Base-by-base conservation (phyloP, 2,888 invertebrate species). In the Pollenia griseotomentosa region DNA sequence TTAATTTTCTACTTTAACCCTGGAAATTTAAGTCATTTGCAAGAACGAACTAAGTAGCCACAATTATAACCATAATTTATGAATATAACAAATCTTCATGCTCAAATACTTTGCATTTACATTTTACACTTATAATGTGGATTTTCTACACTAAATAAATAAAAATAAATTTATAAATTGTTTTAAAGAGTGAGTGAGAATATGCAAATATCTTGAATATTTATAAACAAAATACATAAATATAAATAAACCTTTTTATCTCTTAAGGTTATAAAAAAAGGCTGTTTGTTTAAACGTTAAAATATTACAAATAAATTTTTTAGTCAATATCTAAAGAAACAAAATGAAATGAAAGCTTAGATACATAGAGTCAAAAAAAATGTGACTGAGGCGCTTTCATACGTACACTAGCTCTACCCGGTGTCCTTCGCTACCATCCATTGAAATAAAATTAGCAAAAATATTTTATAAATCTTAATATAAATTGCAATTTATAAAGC, bases 131-230 rank as follows among this genome's bases (percentile, higher is more conserved):
- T 7, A 44, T 19, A 65, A 46, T 65, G 3, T 44, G 7, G 44
- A 44, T 44, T 42, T 42, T 14, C 16, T 65, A 55, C 12, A 71
- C 53, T 55, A 70, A 70, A 70, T 71, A 71, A 70, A 70, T 70
- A 51, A 68, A 51, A 48, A 70, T 53, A 70, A 53, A 70, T 70
- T 51, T 51, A 70, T 70, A 70, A 53, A 70, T 70, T 51, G 40
- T 53, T 70, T 70, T 51, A 44, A 40, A 33, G 2, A 16, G 10
- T 46, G 46, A 8, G 19, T 0, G 7, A 65, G 19, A 46, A 11
- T 65, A 46, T 46, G 19, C 16, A 65, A n/a, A 63, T 16, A 11
- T 40, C 12, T 44, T 6, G 19, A 19, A 46, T 8, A 19, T 10
- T 6, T 33, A 33, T 33, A 57, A 57, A 57, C 16, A 46, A 44